Evolutionary conservation across 2,888 invertebrate species (phyloP).

Genomic region (Isotomurus palustris): DNA sequence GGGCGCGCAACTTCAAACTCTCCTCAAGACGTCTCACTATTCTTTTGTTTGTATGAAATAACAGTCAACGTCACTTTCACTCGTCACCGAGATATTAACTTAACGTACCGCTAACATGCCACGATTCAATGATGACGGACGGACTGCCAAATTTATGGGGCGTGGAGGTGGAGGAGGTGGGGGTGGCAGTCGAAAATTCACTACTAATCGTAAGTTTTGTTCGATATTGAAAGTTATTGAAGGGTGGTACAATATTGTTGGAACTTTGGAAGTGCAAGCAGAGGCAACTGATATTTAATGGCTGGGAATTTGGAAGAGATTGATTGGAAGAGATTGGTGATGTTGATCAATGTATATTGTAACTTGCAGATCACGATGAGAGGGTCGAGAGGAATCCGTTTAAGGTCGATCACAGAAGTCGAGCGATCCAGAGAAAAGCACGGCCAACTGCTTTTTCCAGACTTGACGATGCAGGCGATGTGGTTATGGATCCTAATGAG

Average conservation of each 20-base stretch:
- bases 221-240: too few relatives aligned
- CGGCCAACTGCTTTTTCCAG: conserved; percentile 14
- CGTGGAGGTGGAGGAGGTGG: conserved; percentile 23
- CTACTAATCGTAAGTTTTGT: too few relatives aligned
- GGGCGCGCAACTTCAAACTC: too few relatives aligned
- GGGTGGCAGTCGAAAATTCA: conserved; percentile 22
- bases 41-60: too few relatives aligned
- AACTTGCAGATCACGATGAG: conserved; percentile 14
- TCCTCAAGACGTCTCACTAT: too few relatives aligned
- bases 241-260: neutral
- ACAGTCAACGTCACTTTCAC: too few relatives aligned
- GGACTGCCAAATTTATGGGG: conserved; percentile 29
- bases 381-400: conserved; percentile 14
- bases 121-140: conserved; percentile 31
- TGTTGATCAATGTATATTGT: neutral
- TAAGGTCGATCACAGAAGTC: conserved; percentile 18
- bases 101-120: conserved; percentile 25
- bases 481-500: conserved; percentile 23
- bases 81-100: too few relatives aligned
- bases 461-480: conserved; percentile 34
- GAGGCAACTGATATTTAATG: too few relatives aligned
- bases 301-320: neutral
- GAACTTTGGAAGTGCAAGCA: too few relatives aligned
- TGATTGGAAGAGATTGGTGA: neutral
- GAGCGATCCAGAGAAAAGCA: conserved; percentile 33